These are phyloP conservation scores for Lutra lutra DNA, from an alignment of 2,797 vertebrate genomes.

Conservation along the genomic window DNA sequence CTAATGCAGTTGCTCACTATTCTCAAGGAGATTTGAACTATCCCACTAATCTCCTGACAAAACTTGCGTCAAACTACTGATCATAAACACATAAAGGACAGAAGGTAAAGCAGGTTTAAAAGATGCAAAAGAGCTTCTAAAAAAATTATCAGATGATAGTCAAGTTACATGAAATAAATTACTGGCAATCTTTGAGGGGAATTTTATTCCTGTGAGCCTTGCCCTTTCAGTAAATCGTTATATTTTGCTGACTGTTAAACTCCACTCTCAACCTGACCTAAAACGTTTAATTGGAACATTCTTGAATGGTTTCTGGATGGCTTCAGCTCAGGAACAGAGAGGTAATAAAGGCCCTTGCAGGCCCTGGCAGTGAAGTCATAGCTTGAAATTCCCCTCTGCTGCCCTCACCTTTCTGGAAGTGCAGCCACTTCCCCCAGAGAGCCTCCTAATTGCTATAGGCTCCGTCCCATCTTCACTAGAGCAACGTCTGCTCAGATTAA, in stretches of 20 bases:
- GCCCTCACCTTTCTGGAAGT: conserved; percentile 31
- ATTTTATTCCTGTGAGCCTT: neutral
- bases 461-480: conserved; percentile 31
- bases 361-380: neutral
- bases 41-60: neutral
- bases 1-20: neutral
- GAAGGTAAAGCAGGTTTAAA: conserved; percentile 41
- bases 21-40: neutral
- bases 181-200: neutral
- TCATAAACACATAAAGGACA: neutral
- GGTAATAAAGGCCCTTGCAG: neutral
- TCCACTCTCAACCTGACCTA: neutral
- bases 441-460: conserved; percentile 32
- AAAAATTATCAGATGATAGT: conserved; percentile 5
- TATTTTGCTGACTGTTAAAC: neutral
- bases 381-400: neutral
- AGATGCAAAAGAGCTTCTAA: neutral
- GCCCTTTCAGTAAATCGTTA: neutral
- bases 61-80: neutral
- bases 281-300: neutral
- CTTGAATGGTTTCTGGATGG: neutral
- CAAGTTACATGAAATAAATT: neutral
- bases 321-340: neutral
- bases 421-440: conserved; percentile 34
- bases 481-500: conserved; percentile 53